Evolutionary conservation across 2,888 invertebrate genomes (phyloP), one percentile per base, ranked within the genome.

Genomic region (Drymonia ruficornis): DNA sequence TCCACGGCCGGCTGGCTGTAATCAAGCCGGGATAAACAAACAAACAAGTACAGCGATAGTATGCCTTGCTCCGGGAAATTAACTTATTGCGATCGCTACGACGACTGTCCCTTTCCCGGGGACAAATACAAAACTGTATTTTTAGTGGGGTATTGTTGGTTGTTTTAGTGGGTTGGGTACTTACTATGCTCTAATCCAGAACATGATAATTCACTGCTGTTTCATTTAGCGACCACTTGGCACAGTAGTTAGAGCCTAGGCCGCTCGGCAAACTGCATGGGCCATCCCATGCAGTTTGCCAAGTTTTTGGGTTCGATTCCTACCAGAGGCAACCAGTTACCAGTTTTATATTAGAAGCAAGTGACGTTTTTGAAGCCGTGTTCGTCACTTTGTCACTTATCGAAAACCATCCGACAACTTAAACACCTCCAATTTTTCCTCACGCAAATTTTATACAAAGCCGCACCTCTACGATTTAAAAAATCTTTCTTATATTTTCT

Each of bases 401-500:
- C 36, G 13, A 4, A 2, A 36, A 4, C n/a, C 36, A n/a, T 36
- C 36, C n/a, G 36, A 13, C 13, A n/a, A 13, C 13, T n/a, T 36
- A 36, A 36, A 36, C 36, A n/a, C n/a, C 36, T 36, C 34, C 34
- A 8, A 36, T n/a, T 36, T 36, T 36, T 36, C 36, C 36, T 36
- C 13, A n/a, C 36, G 36, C 13, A 31, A 31, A 31, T 36, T 36
- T 36, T 36, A 36, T 4, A 36, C 36, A 36, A 36, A 13, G 2
- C 36, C 36, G 59, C 47, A 52, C 44, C 48, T 53, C 78, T 9
- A 73, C 65, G 67, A 78, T 77, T 81, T 74, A 64, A 74, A 77
- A 78, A 69, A 76, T 70, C 70, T 73, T 75, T 62, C 67, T 63
- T 66, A 79, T 72, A 79, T 80, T 84, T 82, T 87, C 84, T 87